phyloP scores from a whole-genome alignment of 2,113 vertebrate species.

The Poeciliopsis occidentalis region DNA sequence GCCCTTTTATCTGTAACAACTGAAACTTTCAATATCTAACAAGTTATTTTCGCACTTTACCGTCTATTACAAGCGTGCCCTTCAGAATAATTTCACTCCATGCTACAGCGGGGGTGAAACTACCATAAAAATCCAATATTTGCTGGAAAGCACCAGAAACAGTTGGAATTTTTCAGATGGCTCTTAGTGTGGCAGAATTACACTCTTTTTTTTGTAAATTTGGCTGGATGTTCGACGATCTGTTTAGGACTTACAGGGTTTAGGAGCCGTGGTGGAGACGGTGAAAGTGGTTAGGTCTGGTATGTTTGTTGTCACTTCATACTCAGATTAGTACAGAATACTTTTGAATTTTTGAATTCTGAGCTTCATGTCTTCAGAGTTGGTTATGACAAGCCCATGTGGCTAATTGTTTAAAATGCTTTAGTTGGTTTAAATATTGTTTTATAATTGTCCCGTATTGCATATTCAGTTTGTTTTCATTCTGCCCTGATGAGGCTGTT shows the following conservation, averaged over 20 bases:
- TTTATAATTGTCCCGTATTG: neutral
- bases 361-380: neutral
- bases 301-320: neutral
- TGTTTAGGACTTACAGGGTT: neutral
- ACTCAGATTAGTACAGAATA: neutral
- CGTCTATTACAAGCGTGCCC: no score
- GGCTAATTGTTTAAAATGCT: neutral
- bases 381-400: neutral
- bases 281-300: neutral
- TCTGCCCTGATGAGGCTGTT: conserved; percentile 14
- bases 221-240: no score
- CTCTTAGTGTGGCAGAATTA: no score
- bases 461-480: neutral
- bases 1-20: no score
- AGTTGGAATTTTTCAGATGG: no score
- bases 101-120: no score
- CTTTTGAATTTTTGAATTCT: neutral
- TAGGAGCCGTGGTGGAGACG: neutral
- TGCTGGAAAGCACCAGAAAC: no score
- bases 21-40: no score
- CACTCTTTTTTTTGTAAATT: no score
- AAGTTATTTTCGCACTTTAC: no score
- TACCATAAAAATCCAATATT: no score
- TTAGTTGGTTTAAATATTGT: neutral
- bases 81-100: no score